A percentile compares a stretch with the other conserved stretches of the same genome.
phyloP scores from a whole-genome alignment of 2,888 invertebrate genomes.

The Yponomeuta cagnagella region DNA sequence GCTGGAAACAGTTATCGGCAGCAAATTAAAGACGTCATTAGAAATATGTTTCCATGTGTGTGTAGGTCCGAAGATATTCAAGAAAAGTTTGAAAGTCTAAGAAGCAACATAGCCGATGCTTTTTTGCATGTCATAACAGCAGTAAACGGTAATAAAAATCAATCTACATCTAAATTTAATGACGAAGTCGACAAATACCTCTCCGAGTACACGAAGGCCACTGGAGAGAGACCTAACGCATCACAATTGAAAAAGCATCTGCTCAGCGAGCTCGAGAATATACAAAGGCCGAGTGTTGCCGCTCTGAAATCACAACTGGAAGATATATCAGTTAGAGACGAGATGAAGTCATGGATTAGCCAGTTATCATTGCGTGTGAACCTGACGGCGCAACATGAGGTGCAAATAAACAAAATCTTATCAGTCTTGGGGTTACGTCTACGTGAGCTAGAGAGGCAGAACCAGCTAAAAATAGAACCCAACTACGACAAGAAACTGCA shows the following conservation, averaged over 20 bases:
- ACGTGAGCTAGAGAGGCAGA: constrained; percentile 38
- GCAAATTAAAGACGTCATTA: constrained; percentile 37
- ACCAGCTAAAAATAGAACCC: constrained; percentile 21
- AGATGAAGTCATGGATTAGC: constrained; percentile 38
- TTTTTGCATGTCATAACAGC: constrained; percentile 38
- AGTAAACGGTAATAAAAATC: neutral
- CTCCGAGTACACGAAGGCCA: neutral
- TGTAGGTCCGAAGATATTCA: constrained; percentile 31
- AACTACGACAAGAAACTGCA: constrained; percentile 27
- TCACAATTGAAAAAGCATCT: neutral
- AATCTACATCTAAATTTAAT: neutral
- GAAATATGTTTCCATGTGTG: constrained; percentile 35
- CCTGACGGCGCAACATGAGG: constrained; percentile 25
- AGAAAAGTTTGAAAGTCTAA: constrained; percentile 39
- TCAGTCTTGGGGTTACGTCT: constrained; percentile 36
- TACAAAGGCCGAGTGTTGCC: constrained; percentile 37
- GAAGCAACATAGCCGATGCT: constrained; percentile 47
- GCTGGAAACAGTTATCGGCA: constrained; percentile 39
- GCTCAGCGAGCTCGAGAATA: constrained; percentile 13
- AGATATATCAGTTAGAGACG: constrained; percentile 37
- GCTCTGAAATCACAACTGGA: constrained; percentile 37
- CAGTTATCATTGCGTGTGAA: constrained; percentile 32
- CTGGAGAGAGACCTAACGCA: neutral
- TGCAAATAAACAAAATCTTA: constrained; percentile 32
- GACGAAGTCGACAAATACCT: neutral